Conservation (phyloP, 2,797 vertebrate species). For the Linurgus olivaceus region DNA sequence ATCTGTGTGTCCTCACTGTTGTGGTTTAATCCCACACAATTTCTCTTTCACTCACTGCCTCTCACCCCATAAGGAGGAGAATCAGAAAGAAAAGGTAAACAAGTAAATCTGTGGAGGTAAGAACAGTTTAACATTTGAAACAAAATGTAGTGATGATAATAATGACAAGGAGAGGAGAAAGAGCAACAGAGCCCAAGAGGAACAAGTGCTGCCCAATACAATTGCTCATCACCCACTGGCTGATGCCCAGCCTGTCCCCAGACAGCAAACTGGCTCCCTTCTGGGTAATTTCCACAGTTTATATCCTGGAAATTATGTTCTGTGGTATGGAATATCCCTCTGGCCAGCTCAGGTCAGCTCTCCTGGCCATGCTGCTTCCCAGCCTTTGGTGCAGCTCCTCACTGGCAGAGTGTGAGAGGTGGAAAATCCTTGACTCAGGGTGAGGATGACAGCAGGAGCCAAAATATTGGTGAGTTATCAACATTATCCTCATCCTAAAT, state of each 20-base stretch:
- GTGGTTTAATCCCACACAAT: background rate
- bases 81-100: background rate
- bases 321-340: background rate
- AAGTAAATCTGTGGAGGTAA: background rate
- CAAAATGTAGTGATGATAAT: background rate
- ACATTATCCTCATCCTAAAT: background rate
- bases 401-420: background rate
- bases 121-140: background rate
- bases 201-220: background rate
- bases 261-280: fast-evolving
- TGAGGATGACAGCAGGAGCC: background rate
- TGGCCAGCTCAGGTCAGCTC: background rate
- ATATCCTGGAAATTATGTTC: background rate
- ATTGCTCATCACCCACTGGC: background rate
- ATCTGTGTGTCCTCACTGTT: fast-evolving
- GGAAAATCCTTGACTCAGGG: background rate
- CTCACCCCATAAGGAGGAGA: background rate
- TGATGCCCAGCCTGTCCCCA: background rate
- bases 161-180: background rate
- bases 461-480: background rate
- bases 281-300: background rate
- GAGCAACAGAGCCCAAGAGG: background rate
- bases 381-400: background rate
- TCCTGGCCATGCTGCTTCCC: background rate
- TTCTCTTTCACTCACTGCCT: background rate